Evolutionary conservation across 2,797 vertebrate genomes (phyloP).

Genomic region (Chelidonichthys spinosus): DNA sequence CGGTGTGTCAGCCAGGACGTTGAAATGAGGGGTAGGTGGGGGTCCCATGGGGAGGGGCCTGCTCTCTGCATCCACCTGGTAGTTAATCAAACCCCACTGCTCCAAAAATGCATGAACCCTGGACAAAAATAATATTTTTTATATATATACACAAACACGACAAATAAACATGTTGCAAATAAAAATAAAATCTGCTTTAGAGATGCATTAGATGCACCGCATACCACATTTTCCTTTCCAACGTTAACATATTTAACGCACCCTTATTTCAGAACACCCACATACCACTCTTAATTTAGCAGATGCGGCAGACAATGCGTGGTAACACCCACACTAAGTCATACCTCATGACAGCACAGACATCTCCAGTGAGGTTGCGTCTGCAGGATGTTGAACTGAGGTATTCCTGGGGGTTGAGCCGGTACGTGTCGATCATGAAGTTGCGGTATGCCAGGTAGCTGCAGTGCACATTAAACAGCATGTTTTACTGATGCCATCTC

Average conservation of each 20-base stretch:
- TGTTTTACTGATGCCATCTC: neutral
- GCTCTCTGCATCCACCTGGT: conserved; percentile 97
- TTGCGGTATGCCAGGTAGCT: conserved; percentile 97
- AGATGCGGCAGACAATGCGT: conserved; percentile 6
- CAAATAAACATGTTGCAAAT: conserved; percentile 5
- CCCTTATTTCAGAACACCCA: conserved; percentile 20
- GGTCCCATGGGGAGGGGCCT: conserved; percentile 96
- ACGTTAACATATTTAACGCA: conserved; percentile 25
- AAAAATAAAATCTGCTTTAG: conserved; percentile 14
- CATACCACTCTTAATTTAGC: conserved; percentile 20
- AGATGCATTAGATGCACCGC: neutral
- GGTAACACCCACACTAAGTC: neutral
- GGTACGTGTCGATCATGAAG: conserved; percentile 98
- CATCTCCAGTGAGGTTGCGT: conserved; percentile 94
- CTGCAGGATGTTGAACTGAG: conserved; percentile 94
- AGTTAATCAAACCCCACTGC: conserved; percentile 99
- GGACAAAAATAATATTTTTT: conserved; percentile 28
- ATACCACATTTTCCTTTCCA: neutral
- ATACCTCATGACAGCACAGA: conserved; percentile 95
- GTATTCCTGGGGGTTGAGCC: conserved; percentile 96
- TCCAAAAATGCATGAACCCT: conserved; percentile 97
- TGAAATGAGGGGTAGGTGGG: conserved; percentile 96
- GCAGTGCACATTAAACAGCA: conserved; percentile 14
- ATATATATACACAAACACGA: conserved; percentile 24
- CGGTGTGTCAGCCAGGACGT: conserved; percentile 92